These are phyloP conservation scores for Euspilapteryx auroguttella DNA, from an alignment of 2,888 invertebrate species.

Conservation along the genomic window DNA sequence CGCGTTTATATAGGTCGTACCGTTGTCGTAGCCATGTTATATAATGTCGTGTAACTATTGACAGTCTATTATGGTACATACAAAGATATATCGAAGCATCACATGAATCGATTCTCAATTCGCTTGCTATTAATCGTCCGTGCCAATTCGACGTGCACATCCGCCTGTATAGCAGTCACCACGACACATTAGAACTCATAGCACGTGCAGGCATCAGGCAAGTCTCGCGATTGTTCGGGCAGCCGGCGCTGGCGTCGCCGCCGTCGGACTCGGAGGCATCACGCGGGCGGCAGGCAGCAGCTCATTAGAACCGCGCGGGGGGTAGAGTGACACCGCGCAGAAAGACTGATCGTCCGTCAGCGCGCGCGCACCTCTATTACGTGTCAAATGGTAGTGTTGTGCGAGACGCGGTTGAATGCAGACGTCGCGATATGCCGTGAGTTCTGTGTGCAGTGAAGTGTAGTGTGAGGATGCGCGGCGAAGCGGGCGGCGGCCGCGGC, in stretches of 20 bases:
- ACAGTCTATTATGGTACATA: slow-evolving; percentile 15
- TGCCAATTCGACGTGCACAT: slow-evolving; percentile 14
- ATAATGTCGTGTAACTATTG: slow-evolving; percentile 10
- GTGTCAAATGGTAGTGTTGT: slow-evolving; percentile 24
- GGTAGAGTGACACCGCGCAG: slow-evolving; percentile 14
- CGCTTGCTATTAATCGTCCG: slow-evolving; percentile 16
- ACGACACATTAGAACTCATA: slow-evolving; percentile 4
- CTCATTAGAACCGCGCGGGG: too few species aligned
- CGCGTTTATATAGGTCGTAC: too few species aligned
- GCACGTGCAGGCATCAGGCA: not conserved
- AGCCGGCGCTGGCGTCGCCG: slow-evolving; percentile 1
- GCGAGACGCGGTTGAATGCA: slow-evolving; percentile 44
- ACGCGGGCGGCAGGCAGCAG: too few species aligned
- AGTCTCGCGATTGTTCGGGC: not conserved
- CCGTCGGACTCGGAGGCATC: too few species aligned
- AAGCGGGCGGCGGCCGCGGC: slow-evolving; percentile 46
- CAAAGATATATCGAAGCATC: slow-evolving; percentile 10
- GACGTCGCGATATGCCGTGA: slow-evolving; percentile 37
- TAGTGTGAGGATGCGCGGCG: slow-evolving; percentile 52
- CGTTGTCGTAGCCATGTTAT: too few species aligned
- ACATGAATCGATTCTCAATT: slow-evolving; percentile 19
- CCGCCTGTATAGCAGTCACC: slow-evolving; percentile 7
- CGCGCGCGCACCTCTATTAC: slow-evolving; percentile 43
- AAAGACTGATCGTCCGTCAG: slow-evolving; percentile 49
- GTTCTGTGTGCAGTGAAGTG: slow-evolving; percentile 17